Evolutionary conservation across 2,888 invertebrate species (phyloP).

Genomic region (Macaria liturata): DNA sequence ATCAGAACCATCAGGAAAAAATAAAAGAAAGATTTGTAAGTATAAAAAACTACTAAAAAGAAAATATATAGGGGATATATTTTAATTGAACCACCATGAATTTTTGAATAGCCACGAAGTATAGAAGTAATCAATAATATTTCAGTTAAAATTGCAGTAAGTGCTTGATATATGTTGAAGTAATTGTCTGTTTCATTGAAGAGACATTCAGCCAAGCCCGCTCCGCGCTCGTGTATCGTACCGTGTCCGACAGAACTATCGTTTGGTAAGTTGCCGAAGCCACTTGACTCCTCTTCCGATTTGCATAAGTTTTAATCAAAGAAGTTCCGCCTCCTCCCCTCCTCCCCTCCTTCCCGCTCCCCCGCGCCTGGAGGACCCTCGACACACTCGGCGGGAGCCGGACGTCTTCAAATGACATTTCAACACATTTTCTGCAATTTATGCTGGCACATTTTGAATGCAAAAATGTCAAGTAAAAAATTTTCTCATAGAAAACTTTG

Average conservation of each 20-base stretch:
- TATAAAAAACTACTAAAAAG: too few species aligned
- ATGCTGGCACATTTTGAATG: neutral
- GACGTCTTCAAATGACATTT: neutral
- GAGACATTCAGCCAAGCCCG: neutral
- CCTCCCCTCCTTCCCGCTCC: slow-evolving; percentile 13
- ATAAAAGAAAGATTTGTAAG: too few species aligned
- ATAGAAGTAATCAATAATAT: too few species aligned
- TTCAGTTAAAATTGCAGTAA: too few species aligned
- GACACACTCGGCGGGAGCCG: slow-evolving; percentile 28
- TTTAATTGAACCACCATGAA: too few species aligned
- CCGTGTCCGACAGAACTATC: slow-evolving; percentile 32
- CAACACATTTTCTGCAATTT: slow-evolving; percentile 4
- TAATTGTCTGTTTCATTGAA: too few species aligned
- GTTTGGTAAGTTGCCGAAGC: slow-evolving; percentile 52
- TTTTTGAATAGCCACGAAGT: too few species aligned
- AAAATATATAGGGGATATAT: too few species aligned
- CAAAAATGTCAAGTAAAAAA: too few species aligned
- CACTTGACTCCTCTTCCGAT: slow-evolving; percentile 57
- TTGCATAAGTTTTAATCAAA: slow-evolving; percentile 76
- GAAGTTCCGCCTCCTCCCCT: slow-evolving; percentile 46
- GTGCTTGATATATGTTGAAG: too few species aligned
- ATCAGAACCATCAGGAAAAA: too few species aligned
- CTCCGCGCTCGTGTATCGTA: slow-evolving; percentile 15
- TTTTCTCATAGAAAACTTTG: too few species aligned
- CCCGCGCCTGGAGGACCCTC: slow-evolving; percentile 34